Conservation (phyloP, 2,888 invertebrate genomes). For the Dynastes hyllus region DNA sequence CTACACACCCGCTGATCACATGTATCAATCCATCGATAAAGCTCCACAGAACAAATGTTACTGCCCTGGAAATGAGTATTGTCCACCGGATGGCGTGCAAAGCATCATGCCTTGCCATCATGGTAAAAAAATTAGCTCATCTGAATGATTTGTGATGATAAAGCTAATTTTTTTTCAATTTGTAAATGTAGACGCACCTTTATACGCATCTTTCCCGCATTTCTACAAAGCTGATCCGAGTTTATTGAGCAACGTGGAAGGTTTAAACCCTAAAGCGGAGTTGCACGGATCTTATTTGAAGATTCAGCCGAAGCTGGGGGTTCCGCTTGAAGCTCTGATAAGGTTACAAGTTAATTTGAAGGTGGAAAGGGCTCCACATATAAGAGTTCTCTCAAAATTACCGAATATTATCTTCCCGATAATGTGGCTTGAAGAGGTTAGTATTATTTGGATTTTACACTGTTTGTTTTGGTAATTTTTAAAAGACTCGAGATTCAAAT, state of each 20-base stretch:
- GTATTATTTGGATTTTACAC: constrained; percentile 22
- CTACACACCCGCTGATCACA: constrained; percentile 81
- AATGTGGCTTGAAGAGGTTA: constrained; percentile 92
- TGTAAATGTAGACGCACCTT: constrained; percentile 81
- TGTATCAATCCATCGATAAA: constrained; percentile 80
- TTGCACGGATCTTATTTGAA: constrained; percentile 86
- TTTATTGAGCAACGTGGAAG: constrained; percentile 80
- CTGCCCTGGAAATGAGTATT: constrained; percentile 80
- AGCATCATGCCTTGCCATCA: constrained; percentile 92
- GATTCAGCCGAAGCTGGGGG: constrained; percentile 91
- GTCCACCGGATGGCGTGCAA: constrained; percentile 85
- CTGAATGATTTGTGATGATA: too few species aligned
- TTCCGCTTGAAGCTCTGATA: constrained; percentile 87
- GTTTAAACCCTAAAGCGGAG: constrained; percentile 80
- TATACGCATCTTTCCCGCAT: constrained; percentile 92
- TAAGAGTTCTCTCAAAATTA: constrained; percentile 83
- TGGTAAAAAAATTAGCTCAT: constrained; percentile 72
- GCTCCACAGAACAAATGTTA: constrained; percentile 84
- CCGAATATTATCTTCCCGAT: constrained; percentile 88
- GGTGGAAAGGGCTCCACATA: constrained; percentile 82
- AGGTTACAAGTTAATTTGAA: constrained; percentile 88
- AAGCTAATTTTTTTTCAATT: constrained; percentile 32
- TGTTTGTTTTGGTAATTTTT: too few species aligned
- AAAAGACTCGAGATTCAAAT: too few species aligned
- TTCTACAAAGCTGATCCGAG: constrained; percentile 87